Percentiles rank a stretch among this genome's conserved stretches.
phyloP scores from a whole-genome alignment of 92 coral and sea anemone genomes.

The Galaxea fascicularis region DNA sequence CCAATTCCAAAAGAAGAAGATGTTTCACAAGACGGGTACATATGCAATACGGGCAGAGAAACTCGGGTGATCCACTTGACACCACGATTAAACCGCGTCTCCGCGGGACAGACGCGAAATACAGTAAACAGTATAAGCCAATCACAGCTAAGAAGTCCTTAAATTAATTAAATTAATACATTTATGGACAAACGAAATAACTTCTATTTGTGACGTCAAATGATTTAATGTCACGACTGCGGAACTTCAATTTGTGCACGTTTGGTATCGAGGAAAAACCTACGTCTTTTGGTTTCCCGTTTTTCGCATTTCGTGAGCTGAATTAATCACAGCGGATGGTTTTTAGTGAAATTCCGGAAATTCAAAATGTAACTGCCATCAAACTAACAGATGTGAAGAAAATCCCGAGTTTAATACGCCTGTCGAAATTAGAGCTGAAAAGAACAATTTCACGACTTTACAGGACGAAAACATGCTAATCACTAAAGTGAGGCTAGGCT shows the following conservation, averaged over 20 bases:
- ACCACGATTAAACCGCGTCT: slow-evolving; percentile 68
- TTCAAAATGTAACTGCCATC: too few relatives aligned
- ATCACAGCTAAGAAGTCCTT: slow-evolving; percentile 57
- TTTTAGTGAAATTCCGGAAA: too few relatives aligned
- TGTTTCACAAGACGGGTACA: neutral
- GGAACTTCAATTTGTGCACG: neutral
- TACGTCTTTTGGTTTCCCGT: too few relatives aligned
- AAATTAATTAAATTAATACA: slow-evolving; percentile 40
- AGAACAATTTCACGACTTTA: too few relatives aligned
- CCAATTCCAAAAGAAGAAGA: neutral
- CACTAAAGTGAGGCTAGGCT: too few relatives aligned
- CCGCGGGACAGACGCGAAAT: slow-evolving; percentile 79
- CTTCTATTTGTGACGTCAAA: slow-evolving; percentile 70
- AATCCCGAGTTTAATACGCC: too few relatives aligned
- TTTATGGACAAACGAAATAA: slow-evolving; percentile 27
- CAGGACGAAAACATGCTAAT: too few relatives aligned
- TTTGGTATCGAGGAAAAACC: too few relatives aligned
- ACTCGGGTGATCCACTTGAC: slow-evolving; percentile 18
- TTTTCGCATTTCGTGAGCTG: neutral
- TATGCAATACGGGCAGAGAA: neutral
- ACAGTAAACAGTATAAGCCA: slow-evolving; percentile 73
- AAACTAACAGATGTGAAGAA: too few relatives aligned
- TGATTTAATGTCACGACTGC: neutral
- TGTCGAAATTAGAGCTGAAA: too few relatives aligned
- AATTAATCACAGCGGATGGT: too few relatives aligned